A percentile compares a stretch with the other conserved stretches of the same genome.
phyloP scores from a whole-genome alignment of 2,113 vertebrate genomes.

The Pica pica region DNA sequence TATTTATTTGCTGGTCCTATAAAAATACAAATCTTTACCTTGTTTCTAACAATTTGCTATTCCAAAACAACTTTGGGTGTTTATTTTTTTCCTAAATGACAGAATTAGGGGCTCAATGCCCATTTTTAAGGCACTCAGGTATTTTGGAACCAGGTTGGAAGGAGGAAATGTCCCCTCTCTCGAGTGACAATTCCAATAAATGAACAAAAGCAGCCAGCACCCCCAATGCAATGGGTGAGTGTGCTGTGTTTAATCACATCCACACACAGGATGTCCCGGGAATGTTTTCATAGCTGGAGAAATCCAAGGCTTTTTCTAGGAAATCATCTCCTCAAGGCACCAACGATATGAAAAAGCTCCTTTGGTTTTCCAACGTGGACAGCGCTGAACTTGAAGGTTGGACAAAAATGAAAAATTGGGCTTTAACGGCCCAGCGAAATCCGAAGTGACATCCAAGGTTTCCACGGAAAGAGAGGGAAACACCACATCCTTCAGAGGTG shows the following conservation, averaged over 20 bases:
- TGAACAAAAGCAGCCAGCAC: neutral
- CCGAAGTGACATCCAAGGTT: neutral
- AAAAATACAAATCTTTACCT: neutral
- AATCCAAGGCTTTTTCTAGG: constrained; percentile 27
- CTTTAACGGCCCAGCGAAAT: neutral
- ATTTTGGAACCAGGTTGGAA: neutral
- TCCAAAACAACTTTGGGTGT: neutral
- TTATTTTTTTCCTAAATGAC: neutral
- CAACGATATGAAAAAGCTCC: neutral
- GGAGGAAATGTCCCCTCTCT: neutral
- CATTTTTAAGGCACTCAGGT: neutral
- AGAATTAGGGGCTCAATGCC: too few relatives aligned
- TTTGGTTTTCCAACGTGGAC: neutral
- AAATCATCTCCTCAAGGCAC: constrained; percentile 43
- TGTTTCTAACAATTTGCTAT: neutral
- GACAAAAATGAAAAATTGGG: neutral
- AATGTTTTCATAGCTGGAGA: constrained; percentile 55
- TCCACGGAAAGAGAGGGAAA: neutral
- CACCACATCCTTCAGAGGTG: constrained; percentile 1
- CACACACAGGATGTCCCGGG: constrained; percentile 1
- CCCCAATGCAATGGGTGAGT: neutral
- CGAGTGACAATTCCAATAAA: neutral
- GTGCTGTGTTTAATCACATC: neutral
- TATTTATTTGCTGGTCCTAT: neutral
- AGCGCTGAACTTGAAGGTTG: neutral